Conservation (phyloP, 2,888 invertebrate species). For the Hyposoter dolosus region DNA sequence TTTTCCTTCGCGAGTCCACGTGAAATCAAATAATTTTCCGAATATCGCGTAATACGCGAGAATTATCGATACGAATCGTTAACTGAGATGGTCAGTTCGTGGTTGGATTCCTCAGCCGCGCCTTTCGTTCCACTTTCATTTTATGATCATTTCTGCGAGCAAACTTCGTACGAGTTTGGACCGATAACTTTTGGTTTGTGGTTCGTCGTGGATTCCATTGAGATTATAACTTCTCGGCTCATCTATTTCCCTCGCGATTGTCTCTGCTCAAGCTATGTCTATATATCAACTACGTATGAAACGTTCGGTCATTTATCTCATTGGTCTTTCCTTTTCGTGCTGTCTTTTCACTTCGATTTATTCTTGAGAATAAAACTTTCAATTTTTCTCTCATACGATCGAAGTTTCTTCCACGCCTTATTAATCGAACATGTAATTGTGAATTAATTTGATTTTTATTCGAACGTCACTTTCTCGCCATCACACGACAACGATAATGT, state of each 20-base stretch:
- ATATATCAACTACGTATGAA: conserved; percentile 27
- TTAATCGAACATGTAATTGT: not conserved
- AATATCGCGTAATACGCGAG: not conserved
- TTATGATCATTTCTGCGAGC: conserved; percentile 38
- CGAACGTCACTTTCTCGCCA: not conserved
- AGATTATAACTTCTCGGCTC: conserved; percentile 80
- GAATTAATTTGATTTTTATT: not conserved
- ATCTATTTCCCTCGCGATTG: conserved; percentile 54
- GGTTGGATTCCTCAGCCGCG: conserved; percentile 54
- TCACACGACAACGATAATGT: not conserved
- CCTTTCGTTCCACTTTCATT: conserved; percentile 52
- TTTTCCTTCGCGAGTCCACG: not conserved
- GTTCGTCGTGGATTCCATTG: conserved; percentile 81
- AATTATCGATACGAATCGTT: conserved; percentile 42
- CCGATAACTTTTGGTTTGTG: conserved; percentile 78
- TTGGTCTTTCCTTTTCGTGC: conserved; percentile 47
- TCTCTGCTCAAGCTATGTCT: conserved; percentile 5
- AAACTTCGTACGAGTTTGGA: conserved; percentile 61
- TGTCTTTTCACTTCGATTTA: conserved; percentile 38
- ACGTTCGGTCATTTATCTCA: conserved; percentile 57
- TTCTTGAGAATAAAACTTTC: conserved; percentile 9
- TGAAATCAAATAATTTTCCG: not conserved
- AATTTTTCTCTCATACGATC: not conserved
- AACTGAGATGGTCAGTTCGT: conserved; percentile 56
- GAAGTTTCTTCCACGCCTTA: conserved; percentile 4